phyloP scores from a whole-genome alignment of 2,888 invertebrate species.

The Oegoconia quadripuncta region DNA sequence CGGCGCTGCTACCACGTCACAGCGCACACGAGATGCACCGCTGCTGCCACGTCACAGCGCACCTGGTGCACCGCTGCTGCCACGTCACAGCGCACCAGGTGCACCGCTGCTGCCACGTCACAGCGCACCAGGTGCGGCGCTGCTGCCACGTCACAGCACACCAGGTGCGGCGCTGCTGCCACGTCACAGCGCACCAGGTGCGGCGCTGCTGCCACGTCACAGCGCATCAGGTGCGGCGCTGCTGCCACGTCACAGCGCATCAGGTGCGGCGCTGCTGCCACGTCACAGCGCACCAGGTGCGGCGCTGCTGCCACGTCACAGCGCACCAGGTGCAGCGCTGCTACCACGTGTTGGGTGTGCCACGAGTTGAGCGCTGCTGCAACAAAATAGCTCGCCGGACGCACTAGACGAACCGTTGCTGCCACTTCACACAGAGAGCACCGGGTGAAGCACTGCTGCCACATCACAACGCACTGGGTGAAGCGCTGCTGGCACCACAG shows the following conservation, averaged over 20 bases:
- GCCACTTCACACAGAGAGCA: constrained; percentile 12
- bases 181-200: constrained; percentile 4
- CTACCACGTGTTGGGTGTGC: constrained; percentile 9
- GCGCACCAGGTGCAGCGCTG: constrained; percentile 1
- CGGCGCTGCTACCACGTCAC: constrained; percentile 1
- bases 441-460: constrained; percentile 8
- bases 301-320: constrained; percentile 15
- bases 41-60: constrained; percentile 3
- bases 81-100: constrained; percentile 2
- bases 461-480: constrained; percentile 6
- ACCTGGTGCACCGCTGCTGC: constrained; percentile 4
- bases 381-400: constrained; percentile 6
- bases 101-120: constrained; percentile 13
- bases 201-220: constrained; percentile 13
- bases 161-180: constrained; percentile 6
- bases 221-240: constrained; percentile 5
- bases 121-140: constrained; percentile 5
- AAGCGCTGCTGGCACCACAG: constrained; percentile 8
- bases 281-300: constrained; percentile 6
- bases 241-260: constrained; percentile 14
- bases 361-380: constrained; percentile 8
- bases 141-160: constrained; percentile 15
- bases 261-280: constrained; percentile 9
- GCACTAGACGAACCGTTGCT: constrained; percentile 11
- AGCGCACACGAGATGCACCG: not conserved